Evolutionary conservation across 1,140 invertebrate species (phyloP), one percentile per base, ranked within the genome.

Genomic region (Mizuhopecten yessoensis): DNA sequence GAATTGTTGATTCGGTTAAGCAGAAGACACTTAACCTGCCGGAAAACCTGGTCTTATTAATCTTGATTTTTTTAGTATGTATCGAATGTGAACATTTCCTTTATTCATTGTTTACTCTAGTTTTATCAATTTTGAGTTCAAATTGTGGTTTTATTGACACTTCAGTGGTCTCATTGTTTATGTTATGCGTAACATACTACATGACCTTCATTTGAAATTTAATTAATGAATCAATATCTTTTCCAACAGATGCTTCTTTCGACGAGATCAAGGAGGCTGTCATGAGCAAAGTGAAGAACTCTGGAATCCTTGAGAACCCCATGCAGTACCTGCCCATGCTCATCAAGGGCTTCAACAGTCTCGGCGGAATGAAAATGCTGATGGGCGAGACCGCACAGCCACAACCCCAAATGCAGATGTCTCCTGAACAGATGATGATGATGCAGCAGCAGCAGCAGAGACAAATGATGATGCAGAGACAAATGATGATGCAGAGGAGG

Each of bases 381-480:
- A 75, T 75, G 57, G 57, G 57, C 9, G 57, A 17, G 29, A 10
- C 9, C 9, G 9, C n/a, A 29, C 23, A 75, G 57, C 57, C 9
- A 75, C 23, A 29, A n/a, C 57, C 57, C 5, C 9, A 17, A n/a
- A 75, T 75, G 57, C 9, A 75, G n/a, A 75, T 75, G 2, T 2
- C 57, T 29, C 57, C 57, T 29, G 23, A 75, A 75, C 20, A 75
- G 57, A 75, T 75, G 20, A 75, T 75, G 57, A 75, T 75, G n/a
- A n/a, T n/a, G n/a, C n/a, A n/a, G n/a, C n/a, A n/a, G n/a, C n/a
- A n/a, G n/a, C n/a, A n/a, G 57, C 23, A 75, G 57, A 75, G 57
- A 13, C 57, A 75, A 75, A 75, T 75, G 57, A 75, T 75, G 57
- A 75, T 75, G 57, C 57, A 75, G 23, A 75, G 57, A 17, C 57